Percentiles rank a stretch among this genome's conserved stretches.
phyloP scores from a whole-genome alignment of 64 coral and sea anemone species.

The Dendronephthya gigantea region DNA sequence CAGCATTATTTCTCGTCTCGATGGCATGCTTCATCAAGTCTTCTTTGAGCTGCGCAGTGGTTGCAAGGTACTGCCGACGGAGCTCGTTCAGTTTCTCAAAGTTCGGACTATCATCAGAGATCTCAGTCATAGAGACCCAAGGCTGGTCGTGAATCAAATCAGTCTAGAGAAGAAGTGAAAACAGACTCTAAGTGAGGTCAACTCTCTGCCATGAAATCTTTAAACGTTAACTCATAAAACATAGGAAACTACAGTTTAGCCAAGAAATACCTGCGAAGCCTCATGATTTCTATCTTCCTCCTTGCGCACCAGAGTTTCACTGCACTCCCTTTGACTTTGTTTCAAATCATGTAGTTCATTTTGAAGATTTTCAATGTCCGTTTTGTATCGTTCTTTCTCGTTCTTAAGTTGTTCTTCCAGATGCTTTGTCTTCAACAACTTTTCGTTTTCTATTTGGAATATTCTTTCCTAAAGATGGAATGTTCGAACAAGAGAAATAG shows the following conservation, averaged over 20 bases:
- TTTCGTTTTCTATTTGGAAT: background rate
- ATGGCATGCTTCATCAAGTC: conserved; percentile 76
- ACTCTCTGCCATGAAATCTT: no score
- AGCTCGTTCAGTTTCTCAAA: conserved; percentile 63
- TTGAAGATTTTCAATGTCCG: background rate
- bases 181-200: no score
- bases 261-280: background rate
- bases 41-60: conserved; percentile 82
- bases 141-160: background rate
- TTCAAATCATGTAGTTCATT: background rate
- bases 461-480: background rate
- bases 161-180: background rate
- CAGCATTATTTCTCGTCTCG: conserved; percentile 73
- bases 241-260: no score
- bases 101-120: conserved; percentile 28
- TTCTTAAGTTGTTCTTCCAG: background rate
- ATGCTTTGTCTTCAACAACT: background rate
- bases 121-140: background rate
- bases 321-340: background rate
- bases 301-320: background rate
- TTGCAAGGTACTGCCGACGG: conserved; percentile 75
- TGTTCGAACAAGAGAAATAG: background rate
- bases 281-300: background rate
- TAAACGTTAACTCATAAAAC: no score
- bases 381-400: background rate